Conservation (phyloP, 2,113 vertebrate genomes). For the Thamnaconus septentrionalis region DNA sequence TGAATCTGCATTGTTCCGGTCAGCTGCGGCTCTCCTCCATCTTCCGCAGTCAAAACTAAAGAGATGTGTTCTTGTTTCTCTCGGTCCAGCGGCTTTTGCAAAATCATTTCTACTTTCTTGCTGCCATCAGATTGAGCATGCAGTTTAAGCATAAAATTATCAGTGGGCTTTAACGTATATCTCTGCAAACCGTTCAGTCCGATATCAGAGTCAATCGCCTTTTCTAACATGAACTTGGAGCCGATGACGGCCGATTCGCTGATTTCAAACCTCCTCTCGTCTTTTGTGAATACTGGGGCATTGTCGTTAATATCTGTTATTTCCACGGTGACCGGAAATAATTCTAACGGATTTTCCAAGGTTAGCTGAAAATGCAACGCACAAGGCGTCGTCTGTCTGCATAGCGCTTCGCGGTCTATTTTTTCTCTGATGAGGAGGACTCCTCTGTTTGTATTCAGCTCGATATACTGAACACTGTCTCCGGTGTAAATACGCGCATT, state of each 20-base stretch:
- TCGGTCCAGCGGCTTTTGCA: conserved; percentile 55
- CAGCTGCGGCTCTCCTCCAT: conserved; percentile 50
- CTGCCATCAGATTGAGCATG: conserved; percentile 44
- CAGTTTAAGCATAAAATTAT: conserved; percentile 64
- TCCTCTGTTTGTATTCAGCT: conserved; percentile 62
- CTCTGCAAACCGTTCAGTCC: conserved; percentile 74
- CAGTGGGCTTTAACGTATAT: conserved; percentile 67
- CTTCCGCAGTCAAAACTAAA: conserved; percentile 61
- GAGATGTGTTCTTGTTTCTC: conserved; percentile 38
- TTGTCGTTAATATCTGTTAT: conserved; percentile 78
- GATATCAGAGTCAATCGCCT: conserved; percentile 75
- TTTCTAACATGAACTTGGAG: conserved; percentile 73
- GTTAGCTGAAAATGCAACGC: conserved; percentile 75
- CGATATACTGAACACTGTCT: conserved; percentile 66
- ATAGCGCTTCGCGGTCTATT: conserved; percentile 80
- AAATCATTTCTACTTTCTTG: conserved; percentile 55
- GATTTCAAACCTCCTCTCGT: conserved; percentile 49
- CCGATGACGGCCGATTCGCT: conserved; percentile 48
- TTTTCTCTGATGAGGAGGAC: conserved; percentile 73
- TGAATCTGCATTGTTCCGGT: conserved; percentile 45
- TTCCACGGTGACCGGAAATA: conserved; percentile 68
- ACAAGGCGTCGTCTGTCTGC: conserved; percentile 69
- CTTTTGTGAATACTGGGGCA: conserved; percentile 41
- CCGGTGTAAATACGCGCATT: conserved; percentile 71
- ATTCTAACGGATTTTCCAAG: conserved; percentile 73